Conservation (phyloP, 53 echinoderm and acorn worm species). For the Patiria pectinifera region DNA sequence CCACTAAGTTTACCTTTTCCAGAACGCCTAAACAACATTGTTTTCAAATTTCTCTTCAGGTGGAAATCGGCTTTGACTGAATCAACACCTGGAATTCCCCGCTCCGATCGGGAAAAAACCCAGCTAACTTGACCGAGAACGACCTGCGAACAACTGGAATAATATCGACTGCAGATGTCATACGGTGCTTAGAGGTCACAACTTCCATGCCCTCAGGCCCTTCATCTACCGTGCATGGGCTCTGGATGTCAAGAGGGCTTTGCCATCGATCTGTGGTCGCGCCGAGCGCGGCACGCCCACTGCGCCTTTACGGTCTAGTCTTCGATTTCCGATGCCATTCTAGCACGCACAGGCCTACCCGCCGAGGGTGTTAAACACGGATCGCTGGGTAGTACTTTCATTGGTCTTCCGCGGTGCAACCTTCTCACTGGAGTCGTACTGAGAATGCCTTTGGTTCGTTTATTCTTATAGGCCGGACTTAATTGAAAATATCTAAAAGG, state of each 20-base stretch:
- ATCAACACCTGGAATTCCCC: neutral
- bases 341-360: conserved; percentile 10
- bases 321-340: conserved; percentile 49
- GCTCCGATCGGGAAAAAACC: neutral
- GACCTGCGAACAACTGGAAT: neutral
- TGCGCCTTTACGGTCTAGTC: neutral
- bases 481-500: neutral
- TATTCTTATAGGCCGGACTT: neutral
- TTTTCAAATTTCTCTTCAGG: neutral
- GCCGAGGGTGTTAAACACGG: conserved; percentile 22
- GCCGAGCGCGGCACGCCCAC: neutral
- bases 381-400: conserved; percentile 51
- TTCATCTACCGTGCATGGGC: neutral
- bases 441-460: neutral
- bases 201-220: neutral
- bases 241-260: neutral
- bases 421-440: neutral
- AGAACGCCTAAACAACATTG: neutral
- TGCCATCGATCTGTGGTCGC: conserved; percentile 7
- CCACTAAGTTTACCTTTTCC: neutral
- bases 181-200: neutral
- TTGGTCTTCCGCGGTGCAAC: neutral
- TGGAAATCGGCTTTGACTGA: neutral
- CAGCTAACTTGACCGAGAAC: neutral
- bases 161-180: conserved; percentile 11